A percentile compares a stretch with the other conserved stretches of the same genome.
Evolutionary conservation across 2,797 vertebrate species (phyloP).

Genomic region (Choloepus didactylus): DNA sequence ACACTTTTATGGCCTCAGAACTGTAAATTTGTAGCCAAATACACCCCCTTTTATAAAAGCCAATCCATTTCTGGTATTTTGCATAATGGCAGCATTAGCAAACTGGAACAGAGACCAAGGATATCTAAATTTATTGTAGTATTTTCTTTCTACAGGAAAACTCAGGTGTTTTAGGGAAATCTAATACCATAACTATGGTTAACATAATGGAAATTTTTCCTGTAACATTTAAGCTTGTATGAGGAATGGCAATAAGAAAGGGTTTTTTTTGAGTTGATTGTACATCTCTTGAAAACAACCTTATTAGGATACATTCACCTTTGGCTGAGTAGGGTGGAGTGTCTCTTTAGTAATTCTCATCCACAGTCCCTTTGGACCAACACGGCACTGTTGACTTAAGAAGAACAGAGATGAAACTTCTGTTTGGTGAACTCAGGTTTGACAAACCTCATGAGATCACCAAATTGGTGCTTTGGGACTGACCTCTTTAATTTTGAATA

Average conservation of each 20-base stretch:
- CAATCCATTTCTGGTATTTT: too few relatives aligned
- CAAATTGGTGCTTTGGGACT: background rate
- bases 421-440: background rate
- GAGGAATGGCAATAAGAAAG: too few relatives aligned
- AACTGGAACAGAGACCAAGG: background rate
- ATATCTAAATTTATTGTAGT: background rate
- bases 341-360: background rate
- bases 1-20: too few relatives aligned
- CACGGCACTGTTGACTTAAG: too few relatives aligned
- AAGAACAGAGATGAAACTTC: too few relatives aligned
- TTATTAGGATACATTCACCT: accelerated
- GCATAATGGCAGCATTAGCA: too few relatives aligned
- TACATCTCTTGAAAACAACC: accelerated
- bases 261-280: background rate
- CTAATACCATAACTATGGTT: accelerated
- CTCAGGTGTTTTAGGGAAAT: background rate
- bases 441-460: background rate
- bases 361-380: background rate
- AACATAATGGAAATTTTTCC: background rate
- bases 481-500: background rate
- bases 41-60: too few relatives aligned
- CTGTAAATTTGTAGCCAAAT: too few relatives aligned
- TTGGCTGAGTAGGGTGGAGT: background rate
- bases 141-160: background rate
- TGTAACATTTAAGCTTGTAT: accelerated